These are phyloP conservation scores for Babyrousa celebensis DNA, from an alignment of 2,797 vertebrate genomes.

Conservation along the genomic window DNA sequence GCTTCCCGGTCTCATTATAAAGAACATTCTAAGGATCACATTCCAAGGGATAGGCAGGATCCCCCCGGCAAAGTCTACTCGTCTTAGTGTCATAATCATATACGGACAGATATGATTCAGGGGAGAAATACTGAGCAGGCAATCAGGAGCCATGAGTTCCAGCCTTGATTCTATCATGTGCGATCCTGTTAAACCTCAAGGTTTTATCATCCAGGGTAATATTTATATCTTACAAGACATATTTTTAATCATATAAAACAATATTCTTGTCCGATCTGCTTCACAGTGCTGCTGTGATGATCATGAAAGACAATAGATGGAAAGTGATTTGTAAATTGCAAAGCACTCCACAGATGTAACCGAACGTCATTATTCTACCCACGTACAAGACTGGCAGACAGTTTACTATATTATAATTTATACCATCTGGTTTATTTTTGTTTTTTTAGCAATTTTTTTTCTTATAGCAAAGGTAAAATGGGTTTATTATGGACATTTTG, in stretches of 20 bases:
- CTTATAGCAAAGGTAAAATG: slow-evolving; percentile 72
- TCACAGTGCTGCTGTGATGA: not conserved
- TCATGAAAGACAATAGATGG: slow-evolving; percentile 58
- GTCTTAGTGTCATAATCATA: not conserved
- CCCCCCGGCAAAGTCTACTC: not conserved
- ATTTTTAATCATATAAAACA: not conserved
- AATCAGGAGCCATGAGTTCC: not conserved
- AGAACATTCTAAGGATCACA: not conserved
- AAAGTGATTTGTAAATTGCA: slow-evolving; percentile 69
- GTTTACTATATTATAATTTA: slow-evolving; percentile 79
- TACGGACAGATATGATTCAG: not conserved
- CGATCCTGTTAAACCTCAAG: not conserved
- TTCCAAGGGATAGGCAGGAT: not conserved
- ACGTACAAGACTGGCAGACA: slow-evolving; percentile 67
- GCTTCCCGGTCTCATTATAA: not conserved
- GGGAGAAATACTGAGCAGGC: not conserved
- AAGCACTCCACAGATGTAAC: slow-evolving; percentile 51
- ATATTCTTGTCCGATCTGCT: not conserved
- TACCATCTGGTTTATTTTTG: slow-evolving; percentile 81
- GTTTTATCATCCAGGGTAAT: not conserved
- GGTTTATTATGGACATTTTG: slow-evolving; percentile 43
- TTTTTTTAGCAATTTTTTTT: slow-evolving; percentile 67
- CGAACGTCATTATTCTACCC: slow-evolving; percentile 73
- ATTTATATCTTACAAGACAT: too few relatives aligned
- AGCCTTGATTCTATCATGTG: not conserved